Evolutionary conservation across 2,113 vertebrate species (phyloP).

Genomic region (Arothron firmamentum): DNA sequence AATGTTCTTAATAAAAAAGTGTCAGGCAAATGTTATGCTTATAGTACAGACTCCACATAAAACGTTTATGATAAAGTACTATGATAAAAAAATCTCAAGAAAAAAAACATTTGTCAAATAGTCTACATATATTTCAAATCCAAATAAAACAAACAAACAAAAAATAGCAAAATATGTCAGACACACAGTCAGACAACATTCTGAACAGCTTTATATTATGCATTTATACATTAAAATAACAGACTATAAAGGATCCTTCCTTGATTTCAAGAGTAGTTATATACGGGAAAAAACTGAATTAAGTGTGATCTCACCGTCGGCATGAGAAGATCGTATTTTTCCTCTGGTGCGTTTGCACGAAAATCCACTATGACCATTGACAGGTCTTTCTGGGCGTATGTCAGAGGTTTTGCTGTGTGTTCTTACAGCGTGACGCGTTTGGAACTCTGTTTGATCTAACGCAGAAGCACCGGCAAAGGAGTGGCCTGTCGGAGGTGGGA

Average conservation of each 20-base stretch:
- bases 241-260: no score
- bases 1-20: no score
- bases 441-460: slow-evolving; percentile 26
- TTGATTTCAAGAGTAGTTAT: background rate
- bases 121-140: no score
- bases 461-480: background rate
- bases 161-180: background rate
- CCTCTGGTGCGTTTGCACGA: slow-evolving; percentile 9
- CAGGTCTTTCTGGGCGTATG: slow-evolving; percentile 21
- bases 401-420: background rate
- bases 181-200: background rate
- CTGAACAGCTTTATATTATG: background rate
- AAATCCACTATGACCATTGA: slow-evolving; percentile 25
- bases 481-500: background rate
- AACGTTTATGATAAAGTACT: no score
- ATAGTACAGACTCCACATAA: no score
- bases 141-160: background rate
- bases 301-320: slow-evolving; percentile 51
- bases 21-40: no score
- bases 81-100: no score
- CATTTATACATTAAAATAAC: background rate
- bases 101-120: no score
- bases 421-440: background rate
- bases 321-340: slow-evolving; percentile 30
- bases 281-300: background rate